Conservation (phyloP, 2,113 vertebrate species). For the Thymallus thymallus region DNA sequence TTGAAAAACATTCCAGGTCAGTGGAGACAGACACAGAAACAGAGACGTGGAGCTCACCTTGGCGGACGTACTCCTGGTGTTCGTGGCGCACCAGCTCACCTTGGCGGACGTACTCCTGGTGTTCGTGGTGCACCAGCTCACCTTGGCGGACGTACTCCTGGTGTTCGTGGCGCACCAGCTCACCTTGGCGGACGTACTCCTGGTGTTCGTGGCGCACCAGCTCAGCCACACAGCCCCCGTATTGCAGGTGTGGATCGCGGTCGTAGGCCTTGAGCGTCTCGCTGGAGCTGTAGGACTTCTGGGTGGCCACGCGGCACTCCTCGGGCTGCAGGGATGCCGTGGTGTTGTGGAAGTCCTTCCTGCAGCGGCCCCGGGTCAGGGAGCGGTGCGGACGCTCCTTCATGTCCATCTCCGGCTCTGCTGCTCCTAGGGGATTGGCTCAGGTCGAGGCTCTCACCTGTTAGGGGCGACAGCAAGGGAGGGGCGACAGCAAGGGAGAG, state of each 20-base stretch:
- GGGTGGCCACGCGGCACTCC: slow-evolving; percentile 79
- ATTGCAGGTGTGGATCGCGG: slow-evolving; percentile 81
- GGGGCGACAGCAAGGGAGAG: not conserved
- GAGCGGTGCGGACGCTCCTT: slow-evolving; percentile 83
- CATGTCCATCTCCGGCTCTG: slow-evolving; percentile 72
- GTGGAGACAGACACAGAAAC: too few species aligned
- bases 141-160: slow-evolving; percentile 85
- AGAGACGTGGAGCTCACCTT: too few species aligned
- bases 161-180: slow-evolving; percentile 81
- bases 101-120: slow-evolving; percentile 82
- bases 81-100: slow-evolving; percentile 57
- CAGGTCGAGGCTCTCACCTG: not conserved
- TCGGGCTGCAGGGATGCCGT: slow-evolving; percentile 76
- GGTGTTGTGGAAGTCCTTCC: slow-evolving; percentile 81
- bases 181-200: slow-evolving; percentile 85
- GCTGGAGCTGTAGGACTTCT: slow-evolving; percentile 86
- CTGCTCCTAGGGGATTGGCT: not conserved
- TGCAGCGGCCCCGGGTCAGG: slow-evolving; percentile 74
- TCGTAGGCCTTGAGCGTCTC: slow-evolving; percentile 84
- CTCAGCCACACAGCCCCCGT: slow-evolving; percentile 80
- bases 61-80: too few species aligned
- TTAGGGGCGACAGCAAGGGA: not conserved
- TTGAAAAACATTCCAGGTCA: too few species aligned
- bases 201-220: slow-evolving; percentile 82
- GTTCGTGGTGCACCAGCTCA: slow-evolving; percentile 84